Percentiles rank a stretch among this genome's conserved stretches.
phyloP scores from a whole-genome alignment of 2,797 vertebrate genomes.

The Mastacembelus armatus region DNA sequence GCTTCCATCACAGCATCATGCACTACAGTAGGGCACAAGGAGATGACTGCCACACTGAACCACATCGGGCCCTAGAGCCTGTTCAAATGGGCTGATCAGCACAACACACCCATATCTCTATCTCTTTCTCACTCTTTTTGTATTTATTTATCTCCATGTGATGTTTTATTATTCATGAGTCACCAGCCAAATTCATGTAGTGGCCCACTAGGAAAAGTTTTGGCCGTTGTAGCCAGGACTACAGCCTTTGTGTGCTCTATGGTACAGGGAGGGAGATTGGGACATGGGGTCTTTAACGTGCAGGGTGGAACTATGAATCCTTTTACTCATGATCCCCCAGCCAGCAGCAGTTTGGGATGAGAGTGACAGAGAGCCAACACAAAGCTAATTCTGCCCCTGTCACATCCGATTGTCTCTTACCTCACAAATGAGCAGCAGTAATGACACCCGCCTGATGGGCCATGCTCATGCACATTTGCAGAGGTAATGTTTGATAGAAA shows the following conservation, averaged over 20 bases:
- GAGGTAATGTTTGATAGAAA: slow-evolving; percentile 79
- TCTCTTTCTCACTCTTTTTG: not conserved
- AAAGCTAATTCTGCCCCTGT: slow-evolving; percentile 93
- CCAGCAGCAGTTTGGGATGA: slow-evolving; percentile 86
- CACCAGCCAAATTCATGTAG: not conserved
- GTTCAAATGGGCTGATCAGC: not conserved
- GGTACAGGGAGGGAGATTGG: slow-evolving; percentile 74
- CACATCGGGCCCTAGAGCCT: not conserved
- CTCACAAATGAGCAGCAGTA: slow-evolving; percentile 87
- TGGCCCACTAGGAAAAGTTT: not conserved
- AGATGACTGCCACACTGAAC: not conserved
- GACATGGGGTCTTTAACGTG: slow-evolving; percentile 88
- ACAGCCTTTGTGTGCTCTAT: slow-evolving; percentile 49
- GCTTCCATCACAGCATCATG: slow-evolving; percentile 41
- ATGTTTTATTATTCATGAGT: not conserved
- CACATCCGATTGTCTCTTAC: slow-evolving; percentile 89
- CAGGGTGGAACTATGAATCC: slow-evolving; percentile 90
- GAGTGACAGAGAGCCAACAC: slow-evolving; percentile 91
- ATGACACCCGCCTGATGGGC: slow-evolving; percentile 89
- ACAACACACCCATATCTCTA: not conserved
- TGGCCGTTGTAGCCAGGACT: not conserved
- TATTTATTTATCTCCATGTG: not conserved
- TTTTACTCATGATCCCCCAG: slow-evolving; percentile 94
- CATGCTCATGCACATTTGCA: slow-evolving; percentile 80
- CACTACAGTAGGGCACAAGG: not conserved